Conservation (phyloP, 2,797 vertebrate species). For the Todus mexicanus region DNA sequence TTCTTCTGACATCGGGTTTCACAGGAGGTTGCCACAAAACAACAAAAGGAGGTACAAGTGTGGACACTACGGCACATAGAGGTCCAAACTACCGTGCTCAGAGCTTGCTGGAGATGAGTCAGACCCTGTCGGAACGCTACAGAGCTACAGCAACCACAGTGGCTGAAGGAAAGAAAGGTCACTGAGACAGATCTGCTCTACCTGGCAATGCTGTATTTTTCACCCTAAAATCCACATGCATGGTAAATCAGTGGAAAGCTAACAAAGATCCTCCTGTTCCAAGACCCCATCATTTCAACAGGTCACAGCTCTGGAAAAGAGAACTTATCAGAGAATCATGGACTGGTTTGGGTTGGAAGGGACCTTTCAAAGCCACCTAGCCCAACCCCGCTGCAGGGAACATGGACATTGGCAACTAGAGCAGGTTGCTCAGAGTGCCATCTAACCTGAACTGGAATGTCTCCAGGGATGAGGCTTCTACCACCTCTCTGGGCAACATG, state of each 20-base stretch:
- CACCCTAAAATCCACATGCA: neutral
- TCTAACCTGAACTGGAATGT: too few species aligned
- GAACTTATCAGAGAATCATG: too few species aligned
- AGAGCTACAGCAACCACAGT: neutral
- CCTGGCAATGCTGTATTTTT: neutral
- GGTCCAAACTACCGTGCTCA: neutral
- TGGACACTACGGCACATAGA: neutral
- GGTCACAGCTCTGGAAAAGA: neutral
- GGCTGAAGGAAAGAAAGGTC: neutral
- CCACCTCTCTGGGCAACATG: too few species aligned
- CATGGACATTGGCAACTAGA: too few species aligned
- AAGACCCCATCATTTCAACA: neutral
- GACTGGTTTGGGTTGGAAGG: too few species aligned
- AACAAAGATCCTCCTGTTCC: neutral
- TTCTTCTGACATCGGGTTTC: neutral
- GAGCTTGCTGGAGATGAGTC: neutral
- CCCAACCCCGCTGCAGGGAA: too few species aligned
- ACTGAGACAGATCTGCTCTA: neutral
- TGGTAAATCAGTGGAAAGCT: neutral
- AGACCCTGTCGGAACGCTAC: accelerated
- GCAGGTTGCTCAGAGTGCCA: too few species aligned
- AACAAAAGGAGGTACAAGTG: neutral
- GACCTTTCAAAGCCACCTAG: too few species aligned
- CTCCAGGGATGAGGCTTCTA: too few species aligned
- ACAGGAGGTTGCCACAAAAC: neutral